These are phyloP conservation scores for Drosophila mayaguana DNA, from an alignment of 2,888 invertebrate genomes.

Conservation along the genomic window DNA sequence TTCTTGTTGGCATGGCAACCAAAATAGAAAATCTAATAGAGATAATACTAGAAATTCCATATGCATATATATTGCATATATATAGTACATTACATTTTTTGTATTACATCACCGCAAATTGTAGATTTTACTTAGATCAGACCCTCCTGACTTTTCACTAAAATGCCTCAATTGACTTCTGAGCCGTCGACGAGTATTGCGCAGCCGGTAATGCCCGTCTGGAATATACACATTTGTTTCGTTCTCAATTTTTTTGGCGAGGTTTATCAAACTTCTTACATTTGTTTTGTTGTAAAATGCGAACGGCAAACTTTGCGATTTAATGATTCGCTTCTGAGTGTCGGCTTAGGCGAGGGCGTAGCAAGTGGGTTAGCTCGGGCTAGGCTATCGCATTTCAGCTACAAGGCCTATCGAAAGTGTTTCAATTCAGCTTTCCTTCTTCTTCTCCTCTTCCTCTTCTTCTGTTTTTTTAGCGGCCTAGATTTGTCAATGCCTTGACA, in stretches of 20 bases:
- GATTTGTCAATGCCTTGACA: slow-evolving; percentile 79
- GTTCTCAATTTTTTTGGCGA: slow-evolving; percentile 21
- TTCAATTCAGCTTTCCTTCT: slow-evolving; percentile 40
- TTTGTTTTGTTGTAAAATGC: slow-evolving; percentile 74
- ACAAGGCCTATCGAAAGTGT: slow-evolving; percentile 64
- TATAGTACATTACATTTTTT: too few species aligned
- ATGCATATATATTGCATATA: too few species aligned
- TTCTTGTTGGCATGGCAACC: neutral
- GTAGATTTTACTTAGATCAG: neutral
- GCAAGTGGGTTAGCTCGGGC: neutral
- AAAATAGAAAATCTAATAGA: neutral
- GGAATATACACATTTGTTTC: neutral
- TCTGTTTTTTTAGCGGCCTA: slow-evolving; percentile 21
- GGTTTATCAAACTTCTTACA: slow-evolving; percentile 78
- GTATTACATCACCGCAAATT: neutral
- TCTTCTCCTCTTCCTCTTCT: neutral
- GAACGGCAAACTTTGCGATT: slow-evolving; percentile 61
- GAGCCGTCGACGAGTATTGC: neutral
- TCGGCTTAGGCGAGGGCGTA: slow-evolving; percentile 51
- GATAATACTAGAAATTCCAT: too few species aligned
- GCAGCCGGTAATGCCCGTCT: neutral
- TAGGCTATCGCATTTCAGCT: slow-evolving; percentile 74
- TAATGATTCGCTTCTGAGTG: slow-evolving; percentile 70
- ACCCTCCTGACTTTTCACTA: neutral
- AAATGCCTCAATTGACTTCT: neutral